phyloP scores from a whole-genome alignment of 2,797 vertebrate genomes.

The Delichon dasypus region DNA sequence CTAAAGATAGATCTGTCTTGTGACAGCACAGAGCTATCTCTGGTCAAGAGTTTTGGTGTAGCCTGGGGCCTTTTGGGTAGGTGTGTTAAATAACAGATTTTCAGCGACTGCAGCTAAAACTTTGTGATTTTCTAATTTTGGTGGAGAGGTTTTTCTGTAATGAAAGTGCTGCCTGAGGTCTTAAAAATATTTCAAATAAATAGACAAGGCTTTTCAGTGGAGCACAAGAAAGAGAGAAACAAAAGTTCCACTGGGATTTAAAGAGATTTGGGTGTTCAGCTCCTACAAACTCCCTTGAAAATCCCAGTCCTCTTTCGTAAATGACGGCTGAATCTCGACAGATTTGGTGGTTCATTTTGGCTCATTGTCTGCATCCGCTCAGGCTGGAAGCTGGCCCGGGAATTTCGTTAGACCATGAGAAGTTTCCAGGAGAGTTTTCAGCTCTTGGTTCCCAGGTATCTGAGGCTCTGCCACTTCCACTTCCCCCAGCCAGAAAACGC shows the following conservation, averaged over 20 bases:
- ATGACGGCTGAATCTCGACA: conserved; percentile 35
- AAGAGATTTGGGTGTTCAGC: not conserved
- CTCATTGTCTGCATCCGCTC: conserved; percentile 47
- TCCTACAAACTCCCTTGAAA: not conserved
- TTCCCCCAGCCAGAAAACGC: conserved; percentile 46
- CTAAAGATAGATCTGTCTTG: not conserved
- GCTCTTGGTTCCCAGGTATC: conserved; percentile 66
- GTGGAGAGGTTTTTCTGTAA: not conserved
- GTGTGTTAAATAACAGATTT: not conserved
- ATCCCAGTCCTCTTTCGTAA: not conserved
- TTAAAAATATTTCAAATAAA: not conserved
- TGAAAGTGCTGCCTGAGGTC: not conserved
- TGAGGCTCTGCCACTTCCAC: conserved; percentile 65
- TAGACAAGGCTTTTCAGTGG: not conserved
- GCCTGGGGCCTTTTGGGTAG: not conserved
- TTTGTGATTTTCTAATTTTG: not conserved
- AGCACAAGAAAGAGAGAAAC: not conserved
- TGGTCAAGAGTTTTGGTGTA: not conserved
- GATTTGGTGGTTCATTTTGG: conserved; percentile 60
- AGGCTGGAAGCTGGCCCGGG: conserved; percentile 56
- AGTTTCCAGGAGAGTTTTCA: conserved; percentile 67
- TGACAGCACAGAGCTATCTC: not conserved
- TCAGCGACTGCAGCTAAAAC: not conserved
- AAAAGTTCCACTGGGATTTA: not conserved
- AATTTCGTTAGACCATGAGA: conserved; percentile 62